Evolutionary conservation across 1,140 invertebrate genomes (phyloP).

Genomic region (Papilio dardanus): DNA sequence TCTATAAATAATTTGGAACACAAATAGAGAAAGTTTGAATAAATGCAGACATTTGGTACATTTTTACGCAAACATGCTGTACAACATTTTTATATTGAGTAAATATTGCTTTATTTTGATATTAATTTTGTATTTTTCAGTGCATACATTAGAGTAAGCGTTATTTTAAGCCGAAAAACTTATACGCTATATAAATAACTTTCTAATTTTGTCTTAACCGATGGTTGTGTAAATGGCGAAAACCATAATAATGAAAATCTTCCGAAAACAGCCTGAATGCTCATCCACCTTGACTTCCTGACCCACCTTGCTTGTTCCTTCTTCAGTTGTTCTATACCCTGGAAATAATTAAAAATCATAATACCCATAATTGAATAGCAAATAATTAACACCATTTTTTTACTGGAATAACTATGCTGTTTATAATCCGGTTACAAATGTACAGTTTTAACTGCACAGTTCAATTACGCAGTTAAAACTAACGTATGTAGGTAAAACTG

Average conservation of each 20-base stretch:
- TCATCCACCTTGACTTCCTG: slow-evolving; percentile 95
- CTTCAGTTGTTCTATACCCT: slow-evolving; percentile 98
- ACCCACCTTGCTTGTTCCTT: slow-evolving; percentile 96
- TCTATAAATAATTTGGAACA: neutral
- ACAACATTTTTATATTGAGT: neutral
- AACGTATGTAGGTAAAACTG: too few relatives aligned
- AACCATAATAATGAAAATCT: slow-evolving; percentile 96
- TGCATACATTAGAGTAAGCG: too few relatives aligned
- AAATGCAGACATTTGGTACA: slow-evolving; percentile 33
- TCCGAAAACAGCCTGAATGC: slow-evolving; percentile 97
- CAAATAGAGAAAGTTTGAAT: neutral
- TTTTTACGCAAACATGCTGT: too few relatives aligned
- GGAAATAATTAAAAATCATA: slow-evolving; percentile 51
- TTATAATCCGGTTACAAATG: too few relatives aligned
- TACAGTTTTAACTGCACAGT: too few relatives aligned
- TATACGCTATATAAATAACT: slow-evolving; percentile 90
- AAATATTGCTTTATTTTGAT: slow-evolving; percentile 11
- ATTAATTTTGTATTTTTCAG: neutral
- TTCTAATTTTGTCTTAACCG: slow-evolving; percentile 88
- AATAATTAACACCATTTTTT: neutral
- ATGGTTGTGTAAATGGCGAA: slow-evolving; percentile 94
- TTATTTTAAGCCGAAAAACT: slow-evolving; percentile 36
- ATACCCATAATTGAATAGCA: neutral
- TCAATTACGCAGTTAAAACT: too few relatives aligned
- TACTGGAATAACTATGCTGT: neutral